phyloP scores from a whole-genome alignment of 2,113 vertebrate genomes.

The Mohoua ochrocephala region DNA sequence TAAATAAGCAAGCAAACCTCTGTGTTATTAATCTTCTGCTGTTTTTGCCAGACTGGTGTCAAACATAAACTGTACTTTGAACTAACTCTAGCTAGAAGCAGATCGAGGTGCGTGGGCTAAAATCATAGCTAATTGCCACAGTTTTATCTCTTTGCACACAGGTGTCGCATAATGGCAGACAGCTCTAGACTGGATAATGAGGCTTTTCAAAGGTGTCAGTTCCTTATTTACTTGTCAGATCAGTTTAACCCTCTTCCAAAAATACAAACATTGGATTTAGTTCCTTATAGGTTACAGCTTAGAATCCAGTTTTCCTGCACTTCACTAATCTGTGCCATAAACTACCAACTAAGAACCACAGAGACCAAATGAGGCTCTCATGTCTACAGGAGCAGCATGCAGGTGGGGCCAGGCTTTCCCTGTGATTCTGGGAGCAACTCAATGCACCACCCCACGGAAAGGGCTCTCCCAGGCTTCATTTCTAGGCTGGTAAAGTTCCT shows the following conservation, averaged over 20 bases:
- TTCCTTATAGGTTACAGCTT: neutral
- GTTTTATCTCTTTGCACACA: neutral
- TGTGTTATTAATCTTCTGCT: neutral
- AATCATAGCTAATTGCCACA: neutral
- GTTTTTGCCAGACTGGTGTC: neutral
- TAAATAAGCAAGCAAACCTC: neutral
- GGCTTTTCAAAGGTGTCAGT: neutral
- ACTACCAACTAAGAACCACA: neutral
- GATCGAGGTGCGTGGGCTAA: neutral
- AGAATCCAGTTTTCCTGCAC: neutral
- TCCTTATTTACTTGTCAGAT: neutral
- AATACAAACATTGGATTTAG: neutral
- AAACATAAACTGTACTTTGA: neutral
- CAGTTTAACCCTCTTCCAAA: neutral
- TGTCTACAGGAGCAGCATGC: neutral
- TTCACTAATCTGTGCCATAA: neutral
- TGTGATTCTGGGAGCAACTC: neutral
- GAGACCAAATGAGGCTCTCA: neutral
- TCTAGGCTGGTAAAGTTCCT: neutral
- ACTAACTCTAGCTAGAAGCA: neutral
- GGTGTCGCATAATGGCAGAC: neutral
- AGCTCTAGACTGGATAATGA: neutral
- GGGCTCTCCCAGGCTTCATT: neutral
- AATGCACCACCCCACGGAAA: fast-evolving
- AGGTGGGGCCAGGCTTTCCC: neutral